Percentiles rank a stretch among this genome's conserved stretches.
Conservation (phyloP, 2,888 invertebrate species). For the Coelinius sp. region DNA sequence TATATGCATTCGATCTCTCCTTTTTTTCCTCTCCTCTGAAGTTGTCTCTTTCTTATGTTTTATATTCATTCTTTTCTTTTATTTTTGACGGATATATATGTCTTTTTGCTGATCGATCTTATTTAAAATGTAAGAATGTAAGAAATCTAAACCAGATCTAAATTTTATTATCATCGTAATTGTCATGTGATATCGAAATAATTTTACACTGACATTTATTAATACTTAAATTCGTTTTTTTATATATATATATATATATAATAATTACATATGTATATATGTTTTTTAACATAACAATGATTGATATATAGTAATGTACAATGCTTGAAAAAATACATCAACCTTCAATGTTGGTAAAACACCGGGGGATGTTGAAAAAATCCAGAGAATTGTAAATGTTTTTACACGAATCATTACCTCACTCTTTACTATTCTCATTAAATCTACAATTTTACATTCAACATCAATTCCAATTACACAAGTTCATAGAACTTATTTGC, state of each 20-base stretch:
- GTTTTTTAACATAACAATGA: slow-evolving; percentile 25
- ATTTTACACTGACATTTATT: slow-evolving; percentile 16
- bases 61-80: too few relatives aligned
- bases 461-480: background rate
- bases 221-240: slow-evolving; percentile 23
- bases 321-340: slow-evolving; percentile 65
- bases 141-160: background rate
- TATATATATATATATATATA: slow-evolving; percentile 35
- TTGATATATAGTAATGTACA: slow-evolving; percentile 63
- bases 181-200: slow-evolving; percentile 17
- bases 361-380: slow-evolving; percentile 47
- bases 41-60: too few relatives aligned
- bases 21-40: too few relatives aligned
- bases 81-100: background rate
- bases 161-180: background rate
- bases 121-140: background rate
- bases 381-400: slow-evolving; percentile 38
- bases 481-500: slow-evolving; percentile 5
- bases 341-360: slow-evolving; percentile 61
- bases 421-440: background rate
- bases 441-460: background rate
- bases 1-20: too few relatives aligned
- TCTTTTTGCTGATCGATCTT: background rate
- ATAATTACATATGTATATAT: slow-evolving; percentile 46
- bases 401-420: slow-evolving; percentile 1